phyloP scores from a whole-genome alignment of 2,113 vertebrate species.

The Cyphotilapia sp. region DNA sequence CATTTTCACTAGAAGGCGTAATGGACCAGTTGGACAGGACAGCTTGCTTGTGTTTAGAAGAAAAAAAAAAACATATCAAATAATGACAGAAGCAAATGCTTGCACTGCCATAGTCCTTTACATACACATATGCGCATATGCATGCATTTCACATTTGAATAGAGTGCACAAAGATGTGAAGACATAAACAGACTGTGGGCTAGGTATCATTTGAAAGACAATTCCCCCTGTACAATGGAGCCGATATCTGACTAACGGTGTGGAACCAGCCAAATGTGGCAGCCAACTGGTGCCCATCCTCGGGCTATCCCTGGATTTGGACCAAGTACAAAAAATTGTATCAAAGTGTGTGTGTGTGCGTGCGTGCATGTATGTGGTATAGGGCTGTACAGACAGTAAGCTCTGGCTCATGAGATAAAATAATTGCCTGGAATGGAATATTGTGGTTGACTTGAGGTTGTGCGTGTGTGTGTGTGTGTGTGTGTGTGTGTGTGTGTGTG shows the following conservation, averaged over 20 bases:
- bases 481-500: not conserved
- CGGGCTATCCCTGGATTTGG: constrained; percentile 64
- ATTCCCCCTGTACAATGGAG: constrained; percentile 60
- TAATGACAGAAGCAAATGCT: constrained; percentile 23
- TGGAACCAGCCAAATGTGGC: constrained; percentile 72
- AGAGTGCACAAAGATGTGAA: not conserved
- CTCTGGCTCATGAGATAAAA: not conserved
- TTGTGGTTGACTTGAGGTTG: not conserved
- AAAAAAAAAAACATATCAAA: constrained; percentile 17
- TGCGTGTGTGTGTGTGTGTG: not conserved
- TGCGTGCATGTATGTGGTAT: not conserved
- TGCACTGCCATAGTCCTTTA: not conserved
- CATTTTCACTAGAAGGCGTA: constrained; percentile 40
- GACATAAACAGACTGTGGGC: not conserved
- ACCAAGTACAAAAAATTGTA: constrained; percentile 47
- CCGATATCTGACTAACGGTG: constrained; percentile 70
- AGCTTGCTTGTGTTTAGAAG: constrained; percentile 64
- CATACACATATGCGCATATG: not conserved
- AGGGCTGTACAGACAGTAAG: not conserved
- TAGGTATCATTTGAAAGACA: constrained; percentile 65
- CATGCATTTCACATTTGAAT: not conserved
- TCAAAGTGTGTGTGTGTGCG: constrained; percentile 1
- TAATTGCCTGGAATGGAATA: not conserved
- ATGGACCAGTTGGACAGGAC: constrained; percentile 63
- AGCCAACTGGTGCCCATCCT: constrained; percentile 72